A percentile compares a stretch with the other conserved stretches of the same genome.
phyloP scores from a whole-genome alignment of 2,797 vertebrate genomes.

The Chrysocyon brachyurus region DNA sequence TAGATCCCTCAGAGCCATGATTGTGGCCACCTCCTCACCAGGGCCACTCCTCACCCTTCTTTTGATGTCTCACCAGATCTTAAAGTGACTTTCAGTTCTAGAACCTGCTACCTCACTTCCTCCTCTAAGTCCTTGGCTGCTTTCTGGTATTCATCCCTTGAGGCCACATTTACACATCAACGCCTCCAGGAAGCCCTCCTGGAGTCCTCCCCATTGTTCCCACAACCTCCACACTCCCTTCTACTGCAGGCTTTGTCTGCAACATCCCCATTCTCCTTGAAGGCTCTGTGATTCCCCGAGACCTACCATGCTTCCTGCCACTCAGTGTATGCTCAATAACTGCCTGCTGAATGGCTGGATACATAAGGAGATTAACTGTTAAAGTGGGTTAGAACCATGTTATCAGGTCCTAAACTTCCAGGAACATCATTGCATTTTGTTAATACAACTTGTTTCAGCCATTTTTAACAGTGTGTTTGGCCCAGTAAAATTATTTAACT shows the following conservation, averaged over 20 bases:
- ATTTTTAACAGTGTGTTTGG: not conserved
- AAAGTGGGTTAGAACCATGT: not conserved
- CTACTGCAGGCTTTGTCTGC: not conserved
- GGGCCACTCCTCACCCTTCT: not conserved
- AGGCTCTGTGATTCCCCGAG: not conserved
- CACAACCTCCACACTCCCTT: not conserved
- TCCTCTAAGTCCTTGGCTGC: not conserved
- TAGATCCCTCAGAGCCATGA: rapidly evolving
- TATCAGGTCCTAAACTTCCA: not conserved
- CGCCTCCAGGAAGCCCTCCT: conserved; percentile 34
- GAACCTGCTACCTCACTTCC: not conserved
- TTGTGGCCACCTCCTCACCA: not conserved
- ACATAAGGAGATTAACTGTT: not conserved
- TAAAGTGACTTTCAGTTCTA: too few species aligned
- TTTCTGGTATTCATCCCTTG: not conserved
- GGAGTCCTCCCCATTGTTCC: not conserved
- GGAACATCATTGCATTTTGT: not conserved
- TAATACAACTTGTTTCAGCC: not conserved
- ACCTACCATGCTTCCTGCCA: not conserved
- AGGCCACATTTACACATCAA: not conserved
- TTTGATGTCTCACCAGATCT: not conserved
- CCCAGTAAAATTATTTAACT: conserved; percentile 42
- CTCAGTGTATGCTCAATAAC: not conserved
- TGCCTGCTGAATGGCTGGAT: not conserved
- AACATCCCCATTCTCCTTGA: not conserved